Percentiles rank a stretch among this genome's conserved stretches.
Conservation (phyloP, 2,797 vertebrate genomes). For the Steatocranus sp. region DNA sequence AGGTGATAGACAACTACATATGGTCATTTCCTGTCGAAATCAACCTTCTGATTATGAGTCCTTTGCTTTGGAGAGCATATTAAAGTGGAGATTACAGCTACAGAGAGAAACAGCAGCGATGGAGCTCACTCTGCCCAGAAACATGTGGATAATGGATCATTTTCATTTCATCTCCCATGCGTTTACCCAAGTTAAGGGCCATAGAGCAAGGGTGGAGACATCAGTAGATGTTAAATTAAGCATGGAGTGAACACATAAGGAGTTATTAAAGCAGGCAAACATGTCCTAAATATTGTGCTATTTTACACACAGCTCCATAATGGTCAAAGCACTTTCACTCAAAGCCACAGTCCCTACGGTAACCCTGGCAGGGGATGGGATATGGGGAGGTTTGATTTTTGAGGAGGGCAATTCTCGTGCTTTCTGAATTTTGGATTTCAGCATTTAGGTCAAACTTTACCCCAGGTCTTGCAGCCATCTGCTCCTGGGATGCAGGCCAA, state of each 20-base stretch:
- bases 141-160: constrained; percentile 72
- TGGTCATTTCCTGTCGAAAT: constrained; percentile 38
- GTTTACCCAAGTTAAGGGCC: constrained; percentile 50
- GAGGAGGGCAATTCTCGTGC: constrained; percentile 13
- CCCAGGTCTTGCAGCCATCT: constrained; percentile 77
- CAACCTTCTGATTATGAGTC: constrained; percentile 29
- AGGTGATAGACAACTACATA: constrained; percentile 22
- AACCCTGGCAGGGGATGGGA: constrained; percentile 19
- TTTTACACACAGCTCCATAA: constrained; percentile 28
- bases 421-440: constrained; percentile 57
- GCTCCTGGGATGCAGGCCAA: constrained; percentile 69
- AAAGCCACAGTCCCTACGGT: constrained; percentile 8
- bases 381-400: not conserved
- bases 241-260: constrained; percentile 69
- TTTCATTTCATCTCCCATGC: constrained; percentile 58
- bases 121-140: constrained; percentile 51
- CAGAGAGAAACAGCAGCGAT: constrained; percentile 56
- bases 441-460: constrained; percentile 78
- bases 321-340: constrained; percentile 28
- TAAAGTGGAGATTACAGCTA: constrained; percentile 41
- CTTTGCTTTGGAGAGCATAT: constrained; percentile 38
- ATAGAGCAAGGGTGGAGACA: constrained; percentile 32
- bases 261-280: constrained; percentile 65
- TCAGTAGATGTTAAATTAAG: constrained; percentile 71
- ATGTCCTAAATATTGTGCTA: constrained; percentile 46